Conservation (phyloP, 2,113 vertebrate species). For the Platysternon megacephalum region DNA sequence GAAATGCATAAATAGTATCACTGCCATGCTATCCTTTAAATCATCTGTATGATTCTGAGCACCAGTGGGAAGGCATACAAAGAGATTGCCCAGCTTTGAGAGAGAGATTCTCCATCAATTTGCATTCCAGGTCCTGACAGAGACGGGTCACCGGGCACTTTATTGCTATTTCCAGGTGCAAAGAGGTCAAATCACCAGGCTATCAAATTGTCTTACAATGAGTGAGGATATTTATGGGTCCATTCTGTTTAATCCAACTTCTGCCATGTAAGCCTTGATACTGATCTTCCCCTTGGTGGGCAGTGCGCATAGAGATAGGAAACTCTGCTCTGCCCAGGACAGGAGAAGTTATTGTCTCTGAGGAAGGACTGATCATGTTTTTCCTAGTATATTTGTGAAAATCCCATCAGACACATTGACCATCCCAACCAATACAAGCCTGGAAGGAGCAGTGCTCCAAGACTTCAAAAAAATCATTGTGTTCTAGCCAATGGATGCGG, state of each 20-base stretch:
- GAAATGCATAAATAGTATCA: neutral
- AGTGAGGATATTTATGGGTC: neutral
- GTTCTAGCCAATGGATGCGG: neutral
- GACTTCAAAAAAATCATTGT: neutral
- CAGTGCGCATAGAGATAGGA: neutral
- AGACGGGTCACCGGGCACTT: neutral
- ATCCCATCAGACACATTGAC: neutral
- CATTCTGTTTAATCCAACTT: neutral
- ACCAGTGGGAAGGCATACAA: neutral
- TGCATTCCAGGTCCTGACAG: neutral
- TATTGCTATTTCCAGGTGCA: neutral
- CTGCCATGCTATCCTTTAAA: neutral
- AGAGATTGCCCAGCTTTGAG: neutral
- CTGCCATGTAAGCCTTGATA: neutral
- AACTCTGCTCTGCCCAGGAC: neutral
- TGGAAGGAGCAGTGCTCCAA: neutral
- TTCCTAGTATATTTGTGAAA: neutral
- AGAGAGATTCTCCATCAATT: slow-evolving; percentile 19
- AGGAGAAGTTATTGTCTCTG: neutral
- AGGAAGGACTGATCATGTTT: neutral
- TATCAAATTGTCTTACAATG: neutral
- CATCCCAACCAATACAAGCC: neutral
- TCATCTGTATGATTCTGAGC: neutral
- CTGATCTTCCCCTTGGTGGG: neutral
- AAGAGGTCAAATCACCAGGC: neutral